A percentile compares a stretch with the other conserved stretches of the same genome.
phyloP scores from a whole-genome alignment of 2,113 vertebrate genomes.

The Coptodon rendalli region DNA sequence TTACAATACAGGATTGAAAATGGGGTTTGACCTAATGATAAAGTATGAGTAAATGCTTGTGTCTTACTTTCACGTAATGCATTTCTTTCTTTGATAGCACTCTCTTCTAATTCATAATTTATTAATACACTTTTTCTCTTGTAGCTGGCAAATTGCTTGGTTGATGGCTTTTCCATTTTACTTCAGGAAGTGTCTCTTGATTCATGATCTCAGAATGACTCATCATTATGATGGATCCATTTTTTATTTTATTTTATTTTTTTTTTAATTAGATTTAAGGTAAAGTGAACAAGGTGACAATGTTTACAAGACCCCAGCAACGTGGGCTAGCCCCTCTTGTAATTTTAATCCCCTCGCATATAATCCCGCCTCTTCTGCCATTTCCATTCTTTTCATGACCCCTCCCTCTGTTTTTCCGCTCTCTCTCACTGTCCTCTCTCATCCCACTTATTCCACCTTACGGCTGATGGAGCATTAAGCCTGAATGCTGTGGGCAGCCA shows the following conservation, averaged over 20 bases:
- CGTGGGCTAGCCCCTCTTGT: background rate
- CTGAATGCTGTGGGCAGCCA: conserved; percentile 36
- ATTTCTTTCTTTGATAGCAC: background rate
- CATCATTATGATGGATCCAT: background rate
- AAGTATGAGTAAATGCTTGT: background rate
- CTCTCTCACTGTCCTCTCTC: conserved; percentile 36
- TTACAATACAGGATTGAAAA: background rate
- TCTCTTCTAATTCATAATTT: conserved; percentile 14
- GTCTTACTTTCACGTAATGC: background rate
- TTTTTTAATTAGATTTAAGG: background rate
- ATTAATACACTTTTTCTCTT: background rate
- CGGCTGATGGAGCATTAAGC: conserved; percentile 64
- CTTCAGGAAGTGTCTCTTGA: background rate
- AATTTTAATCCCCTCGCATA: conserved; percentile 35
- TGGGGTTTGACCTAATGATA: background rate
- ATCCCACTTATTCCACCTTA: conserved; percentile 66
- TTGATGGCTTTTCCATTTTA: conserved; percentile 36
- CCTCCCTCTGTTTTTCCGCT: conserved; percentile 40
- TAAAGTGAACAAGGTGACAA: background rate
- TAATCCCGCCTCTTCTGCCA: conserved; percentile 56
- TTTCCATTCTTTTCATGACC: conserved; percentile 24
- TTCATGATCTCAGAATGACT: background rate
- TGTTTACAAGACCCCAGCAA: background rate
- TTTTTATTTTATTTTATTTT: background rate
- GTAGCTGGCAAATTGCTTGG: background rate